Percentiles rank a stretch among this genome's conserved stretches.
Conservation (phyloP, 1,140 invertebrate species). For the Scaptodrosophila lebanonensis region DNA sequence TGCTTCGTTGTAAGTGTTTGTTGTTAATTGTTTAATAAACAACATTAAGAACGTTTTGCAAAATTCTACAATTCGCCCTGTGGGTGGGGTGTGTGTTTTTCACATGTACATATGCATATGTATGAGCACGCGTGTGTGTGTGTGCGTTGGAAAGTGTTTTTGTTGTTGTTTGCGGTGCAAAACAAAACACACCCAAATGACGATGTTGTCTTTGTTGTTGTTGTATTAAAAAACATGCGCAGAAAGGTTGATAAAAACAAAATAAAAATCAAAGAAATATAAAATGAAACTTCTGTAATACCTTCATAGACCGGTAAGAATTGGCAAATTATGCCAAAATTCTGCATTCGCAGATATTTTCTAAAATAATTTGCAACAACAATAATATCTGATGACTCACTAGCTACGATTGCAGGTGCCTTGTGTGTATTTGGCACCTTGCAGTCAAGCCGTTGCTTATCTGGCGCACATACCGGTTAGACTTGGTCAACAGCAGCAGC, state of each 20-base stretch:
- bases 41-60: too few relatives aligned
- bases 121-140: conserved; percentile 1
- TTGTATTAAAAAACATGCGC: not conserved
- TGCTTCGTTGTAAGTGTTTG: too few relatives aligned
- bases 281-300: too few relatives aligned
- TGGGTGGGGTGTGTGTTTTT: too few relatives aligned
- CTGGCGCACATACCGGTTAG: conserved; percentile 48
- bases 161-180: conserved; percentile 32
- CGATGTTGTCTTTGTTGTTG: not conserved
- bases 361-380: too few relatives aligned
- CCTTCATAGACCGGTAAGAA: too few relatives aligned
- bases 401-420: conserved; percentile 42
- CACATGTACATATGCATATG: conserved; percentile 41
- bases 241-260: conserved; percentile 4
- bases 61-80: too few relatives aligned
- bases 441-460: conserved; percentile 10
- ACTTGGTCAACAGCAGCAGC: not conserved
- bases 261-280: conserved; percentile 9
- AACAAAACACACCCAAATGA: conserved; percentile 47
- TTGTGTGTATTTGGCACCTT: conserved; percentile 43
- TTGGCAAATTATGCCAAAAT: conserved; percentile 22
- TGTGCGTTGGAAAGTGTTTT: conserved; percentile 3
- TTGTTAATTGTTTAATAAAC: too few relatives aligned
- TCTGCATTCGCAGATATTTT: not conserved
- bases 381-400: conserved; percentile 33